Percentiles rank a stretch among this genome's conserved stretches.
phyloP scores from a whole-genome alignment of 2,113 vertebrate genomes.

The Callaeas wilsoni region DNA sequence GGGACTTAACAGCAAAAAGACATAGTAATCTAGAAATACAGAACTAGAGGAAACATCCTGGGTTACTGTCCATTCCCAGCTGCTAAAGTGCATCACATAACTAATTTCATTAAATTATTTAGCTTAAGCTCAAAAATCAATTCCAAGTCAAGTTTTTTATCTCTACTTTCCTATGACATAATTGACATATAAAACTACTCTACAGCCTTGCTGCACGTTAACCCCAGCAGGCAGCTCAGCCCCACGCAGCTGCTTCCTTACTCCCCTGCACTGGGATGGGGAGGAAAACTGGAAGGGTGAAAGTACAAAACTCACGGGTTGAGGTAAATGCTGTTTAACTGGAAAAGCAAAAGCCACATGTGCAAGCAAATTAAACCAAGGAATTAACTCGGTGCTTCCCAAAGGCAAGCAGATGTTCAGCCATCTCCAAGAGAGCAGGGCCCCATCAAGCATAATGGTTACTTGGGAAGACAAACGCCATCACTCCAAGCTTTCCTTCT shows the following conservation, averaged over 20 bases:
- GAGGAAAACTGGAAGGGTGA: not conserved
- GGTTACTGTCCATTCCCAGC: not conserved
- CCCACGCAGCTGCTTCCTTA: fast-evolving
- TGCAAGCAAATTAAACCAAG: not conserved
- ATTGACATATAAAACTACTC: not conserved
- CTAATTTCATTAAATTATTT: not conserved
- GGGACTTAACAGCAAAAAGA: not conserved
- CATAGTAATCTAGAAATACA: not conserved
- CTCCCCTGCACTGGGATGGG: not conserved
- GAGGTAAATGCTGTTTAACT: not conserved
- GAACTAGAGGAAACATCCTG: not conserved
- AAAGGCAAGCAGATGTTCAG: not conserved
- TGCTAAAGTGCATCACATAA: not conserved
- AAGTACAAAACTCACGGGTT: not conserved
- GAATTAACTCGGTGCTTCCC: not conserved
- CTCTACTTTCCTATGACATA: not conserved
- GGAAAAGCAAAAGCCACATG: not conserved
- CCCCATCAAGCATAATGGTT: fast-evolving
- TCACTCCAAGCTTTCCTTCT: not conserved
- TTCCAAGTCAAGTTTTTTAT: not conserved
- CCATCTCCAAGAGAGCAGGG: not conserved
- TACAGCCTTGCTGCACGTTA: not conserved
- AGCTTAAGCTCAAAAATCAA: not conserved
- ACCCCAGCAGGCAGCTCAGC: not conserved
- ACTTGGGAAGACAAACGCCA: not conserved